Base-by-base conservation (phyloP, 1,140 invertebrate species). In the Pseudomyrmex dendroicus region DNA sequence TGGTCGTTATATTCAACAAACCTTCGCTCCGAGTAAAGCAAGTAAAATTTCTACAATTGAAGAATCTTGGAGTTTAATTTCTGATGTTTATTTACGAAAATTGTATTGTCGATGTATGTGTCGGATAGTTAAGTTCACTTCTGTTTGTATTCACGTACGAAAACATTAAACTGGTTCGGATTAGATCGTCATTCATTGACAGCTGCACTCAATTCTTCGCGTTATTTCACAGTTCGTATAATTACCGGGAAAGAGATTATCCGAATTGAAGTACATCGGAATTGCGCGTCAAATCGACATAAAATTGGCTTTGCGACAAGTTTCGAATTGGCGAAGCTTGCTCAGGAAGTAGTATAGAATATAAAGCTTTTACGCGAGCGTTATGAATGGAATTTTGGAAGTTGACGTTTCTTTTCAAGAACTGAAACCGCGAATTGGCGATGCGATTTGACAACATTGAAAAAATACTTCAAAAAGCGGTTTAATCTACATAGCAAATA, bases 21-120 rank as follows among this genome's bases (percentile, higher is more conserved):
- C 61, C 76, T 61, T 57, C 44, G 25, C 66, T 54, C 57, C 46
- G 46, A 25, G 25, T 35, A n/a, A 9, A 61, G 61, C 85, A 80
- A 86, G 80, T 85, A 56, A 62, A 80, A 52, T 72, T 80, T n/a
- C 66, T 72, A 35, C 54, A 72, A 80, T 72, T 70, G 44, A 61
- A 70, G 76, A 80, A 72, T 72, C 59, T 15, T 70, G 2, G 44
- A 72, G 66, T 80, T 59, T 35, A 80, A 72, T 72, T 70, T 54
- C 22, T 12, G 22, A n/a, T 62, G 70, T 80, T 80, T 25, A 44
- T 68, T 25, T 44, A 62, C 48, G 25, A 20, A 63, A 82, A 74
- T 57, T 5, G 7, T 7, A 35, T 35, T 35, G 35, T 35, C 5
- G 35, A 35, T 35, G 35, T 35, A 5, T 35, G 35, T 35, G 5